A percentile compares a stretch with the other conserved stretches of the same genome.
Evolutionary conservation across 2,113 vertebrate species (phyloP).

Genomic region (Chaetorhynchus papuensis): DNA sequence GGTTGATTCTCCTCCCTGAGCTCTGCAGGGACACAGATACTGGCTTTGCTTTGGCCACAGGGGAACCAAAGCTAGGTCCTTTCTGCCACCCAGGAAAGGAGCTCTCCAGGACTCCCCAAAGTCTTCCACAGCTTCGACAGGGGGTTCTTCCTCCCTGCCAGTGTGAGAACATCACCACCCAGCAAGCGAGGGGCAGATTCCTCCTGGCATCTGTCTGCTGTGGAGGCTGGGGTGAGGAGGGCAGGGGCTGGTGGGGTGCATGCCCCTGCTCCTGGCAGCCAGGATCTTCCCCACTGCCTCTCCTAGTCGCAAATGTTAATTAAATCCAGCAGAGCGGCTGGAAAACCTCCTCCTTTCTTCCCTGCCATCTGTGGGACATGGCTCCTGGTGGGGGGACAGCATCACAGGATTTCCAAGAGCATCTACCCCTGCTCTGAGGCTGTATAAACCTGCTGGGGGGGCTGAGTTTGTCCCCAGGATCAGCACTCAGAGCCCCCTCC

Average conservation of each 20-base stretch:
- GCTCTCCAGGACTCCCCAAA: not conserved
- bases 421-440: not conserved
- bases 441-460: not conserved
- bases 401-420: fast-evolving
- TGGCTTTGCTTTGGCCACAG: fast-evolving
- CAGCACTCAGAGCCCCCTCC: too few relatives aligned
- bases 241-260: fast-evolving
- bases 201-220: too few relatives aligned
- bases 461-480: not conserved
- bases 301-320: not conserved
- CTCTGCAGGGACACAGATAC: not conserved
- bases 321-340: not conserved
- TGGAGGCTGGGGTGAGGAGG: not conserved
- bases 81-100: fast-evolving
- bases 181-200: not conserved
- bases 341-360: not conserved
- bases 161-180: fast-evolving
- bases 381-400: not conserved
- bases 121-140: not conserved
- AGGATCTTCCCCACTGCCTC: not conserved
- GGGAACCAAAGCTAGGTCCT: too few relatives aligned
- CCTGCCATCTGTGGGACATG: fast-evolving
- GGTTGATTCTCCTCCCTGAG: not conserved
- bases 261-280: not conserved
- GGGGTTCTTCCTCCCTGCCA: fast-evolving